phyloP scores from a whole-genome alignment of 2,797 vertebrate genomes.

The Steatocranus sp. region DNA sequence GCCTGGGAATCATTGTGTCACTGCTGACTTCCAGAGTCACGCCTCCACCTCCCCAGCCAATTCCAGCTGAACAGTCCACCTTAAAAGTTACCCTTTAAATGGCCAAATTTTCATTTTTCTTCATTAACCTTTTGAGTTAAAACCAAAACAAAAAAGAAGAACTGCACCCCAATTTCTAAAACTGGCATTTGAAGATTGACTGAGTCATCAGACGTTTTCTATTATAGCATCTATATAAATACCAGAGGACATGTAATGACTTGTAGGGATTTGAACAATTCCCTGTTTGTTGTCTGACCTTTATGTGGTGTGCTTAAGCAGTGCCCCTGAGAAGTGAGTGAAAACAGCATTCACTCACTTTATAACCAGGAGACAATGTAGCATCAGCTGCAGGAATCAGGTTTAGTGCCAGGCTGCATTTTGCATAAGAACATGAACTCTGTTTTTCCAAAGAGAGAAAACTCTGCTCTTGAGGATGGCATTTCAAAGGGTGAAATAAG shows the following conservation, averaged over 20 bases:
- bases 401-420: neutral
- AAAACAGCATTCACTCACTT: slow-evolving; percentile 47
- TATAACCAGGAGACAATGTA: slow-evolving; percentile 14
- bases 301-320: slow-evolving; percentile 35
- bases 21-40: neutral
- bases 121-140: neutral
- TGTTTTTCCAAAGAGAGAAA: neutral
- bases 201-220: slow-evolving; percentile 9
- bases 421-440: neutral
- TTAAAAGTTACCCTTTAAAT: neutral
- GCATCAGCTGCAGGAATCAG: slow-evolving; percentile 33
- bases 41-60: neutral
- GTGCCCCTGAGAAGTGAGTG: slow-evolving; percentile 45
- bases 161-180: neutral
- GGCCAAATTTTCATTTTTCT: neutral
- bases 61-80: neutral
- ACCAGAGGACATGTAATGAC: slow-evolving; percentile 35
- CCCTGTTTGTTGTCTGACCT: slow-evolving; percentile 47
- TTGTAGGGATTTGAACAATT: slow-evolving; percentile 52
- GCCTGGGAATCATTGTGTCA: neutral
- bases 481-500: neutral
- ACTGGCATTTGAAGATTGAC: neutral
- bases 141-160: neutral
- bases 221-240: slow-evolving; percentile 5
- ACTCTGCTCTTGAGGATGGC: neutral